Percentiles rank a stretch among this genome's conserved stretches.
Conservation (phyloP, 2,113 vertebrate genomes). For the Ginglymostoma cirratum region DNA sequence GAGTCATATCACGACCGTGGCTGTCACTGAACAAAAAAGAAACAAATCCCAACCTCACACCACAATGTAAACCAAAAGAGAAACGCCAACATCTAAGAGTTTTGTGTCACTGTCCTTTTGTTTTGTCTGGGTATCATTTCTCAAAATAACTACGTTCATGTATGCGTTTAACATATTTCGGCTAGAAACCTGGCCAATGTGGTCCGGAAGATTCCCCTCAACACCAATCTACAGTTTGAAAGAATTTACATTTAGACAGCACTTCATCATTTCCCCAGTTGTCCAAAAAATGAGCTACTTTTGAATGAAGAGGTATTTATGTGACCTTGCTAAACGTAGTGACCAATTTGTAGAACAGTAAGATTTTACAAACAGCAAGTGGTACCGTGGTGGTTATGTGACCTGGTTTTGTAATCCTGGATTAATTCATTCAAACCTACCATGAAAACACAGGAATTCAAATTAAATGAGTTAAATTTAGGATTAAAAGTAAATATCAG, state of each 20-base stretch:
- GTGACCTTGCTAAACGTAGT: background rate
- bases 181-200: background rate
- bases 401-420: background rate
- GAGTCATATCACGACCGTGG: background rate
- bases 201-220: background rate
- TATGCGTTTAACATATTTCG: background rate
- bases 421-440: background rate
- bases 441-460: background rate
- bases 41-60: background rate
- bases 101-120: background rate
- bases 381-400: background rate
- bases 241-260: background rate
- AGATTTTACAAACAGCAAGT: background rate
- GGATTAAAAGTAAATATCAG: background rate
- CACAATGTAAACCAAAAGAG: background rate
- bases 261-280: background rate
- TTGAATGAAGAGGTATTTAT: background rate
- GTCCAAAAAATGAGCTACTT: background rate
- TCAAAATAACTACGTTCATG: background rate
- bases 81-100: background rate
- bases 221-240: background rate
- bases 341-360: background rate
- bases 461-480: too few relatives aligned
- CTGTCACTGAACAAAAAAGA: background rate
- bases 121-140: background rate